A percentile compares a stretch with the other conserved stretches of the same genome.
phyloP scores from a whole-genome alignment of 2,888 invertebrate species.

The Helicoverpa assulta region DNA sequence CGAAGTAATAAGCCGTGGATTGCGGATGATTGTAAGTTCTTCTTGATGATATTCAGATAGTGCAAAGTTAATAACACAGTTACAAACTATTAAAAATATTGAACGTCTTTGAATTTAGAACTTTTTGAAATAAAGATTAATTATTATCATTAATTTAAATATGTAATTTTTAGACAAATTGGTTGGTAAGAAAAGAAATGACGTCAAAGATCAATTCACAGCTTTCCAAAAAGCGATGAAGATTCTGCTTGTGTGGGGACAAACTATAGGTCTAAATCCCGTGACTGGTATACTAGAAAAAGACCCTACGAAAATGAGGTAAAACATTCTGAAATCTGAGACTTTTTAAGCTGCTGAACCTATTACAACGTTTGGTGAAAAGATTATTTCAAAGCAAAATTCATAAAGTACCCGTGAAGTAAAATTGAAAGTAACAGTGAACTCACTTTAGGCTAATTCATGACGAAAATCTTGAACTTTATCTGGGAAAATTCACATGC shows the following conservation, averaged over 20 bases:
- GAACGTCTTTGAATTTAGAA: too few species aligned
- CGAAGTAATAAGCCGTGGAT: conserved; percentile 38
- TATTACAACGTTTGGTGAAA: too few species aligned
- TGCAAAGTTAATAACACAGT: too few species aligned
- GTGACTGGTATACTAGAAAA: conserved; percentile 64
- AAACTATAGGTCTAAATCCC: conserved; percentile 73
- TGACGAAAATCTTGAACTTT: too few species aligned
- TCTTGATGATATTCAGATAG: background rate
- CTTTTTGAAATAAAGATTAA: too few species aligned
- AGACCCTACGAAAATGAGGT: conserved; percentile 71
- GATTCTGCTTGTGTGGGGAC: conserved; percentile 66
- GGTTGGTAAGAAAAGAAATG: background rate
- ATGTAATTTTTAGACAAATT: conserved; percentile 22
- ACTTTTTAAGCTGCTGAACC: too few species aligned
- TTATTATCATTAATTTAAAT: too few species aligned
- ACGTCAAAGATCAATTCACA: conserved; percentile 56
- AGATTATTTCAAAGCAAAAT: too few species aligned
- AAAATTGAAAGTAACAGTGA: too few species aligned
- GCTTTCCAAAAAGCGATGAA: conserved; percentile 72
- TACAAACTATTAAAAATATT: too few species aligned
- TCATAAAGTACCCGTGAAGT: too few species aligned
- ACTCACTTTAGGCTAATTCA: background rate
- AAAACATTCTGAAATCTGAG: background rate
- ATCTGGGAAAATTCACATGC: too few species aligned
- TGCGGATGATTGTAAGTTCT: conserved; percentile 33